Evolutionary conservation across 2,113 vertebrate genomes (phyloP).

Genomic region (Camelus bactrianus): DNA sequence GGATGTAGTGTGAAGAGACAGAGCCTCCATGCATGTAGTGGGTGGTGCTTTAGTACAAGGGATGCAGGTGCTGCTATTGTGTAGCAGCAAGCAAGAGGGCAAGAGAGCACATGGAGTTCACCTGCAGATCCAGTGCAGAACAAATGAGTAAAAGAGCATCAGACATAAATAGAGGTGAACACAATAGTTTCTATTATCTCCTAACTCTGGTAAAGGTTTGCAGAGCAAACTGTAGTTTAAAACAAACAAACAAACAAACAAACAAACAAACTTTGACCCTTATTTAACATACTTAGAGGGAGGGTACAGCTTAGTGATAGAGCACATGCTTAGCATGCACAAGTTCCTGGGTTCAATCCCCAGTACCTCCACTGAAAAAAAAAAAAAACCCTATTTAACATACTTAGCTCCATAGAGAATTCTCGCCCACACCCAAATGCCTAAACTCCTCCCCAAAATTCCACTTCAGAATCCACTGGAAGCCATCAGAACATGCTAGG

Average conservation of each 20-base stretch:
- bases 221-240: background rate
- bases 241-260: background rate
- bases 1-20: background rate
- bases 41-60: background rate
- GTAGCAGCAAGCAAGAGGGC: background rate
- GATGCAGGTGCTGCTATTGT: too few species aligned
- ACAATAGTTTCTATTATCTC: background rate
- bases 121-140: background rate
- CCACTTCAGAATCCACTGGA: background rate
- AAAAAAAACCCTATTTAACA: background rate
- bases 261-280: background rate
- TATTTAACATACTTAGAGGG: background rate
- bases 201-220: background rate
- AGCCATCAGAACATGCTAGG: background rate
- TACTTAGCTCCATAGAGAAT: background rate
- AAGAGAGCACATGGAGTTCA: background rate
- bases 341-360: too few species aligned
- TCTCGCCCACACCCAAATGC: background rate
- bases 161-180: background rate
- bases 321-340: too few species aligned
- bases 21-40: background rate
- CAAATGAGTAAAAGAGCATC: background rate
- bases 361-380: too few species aligned
- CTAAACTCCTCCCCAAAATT: background rate
- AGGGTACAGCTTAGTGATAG: too few species aligned